These are phyloP conservation scores for Coryphaenoides rupestris DNA, from an alignment of 2,113 vertebrate species.

Conservation along the genomic window DNA sequence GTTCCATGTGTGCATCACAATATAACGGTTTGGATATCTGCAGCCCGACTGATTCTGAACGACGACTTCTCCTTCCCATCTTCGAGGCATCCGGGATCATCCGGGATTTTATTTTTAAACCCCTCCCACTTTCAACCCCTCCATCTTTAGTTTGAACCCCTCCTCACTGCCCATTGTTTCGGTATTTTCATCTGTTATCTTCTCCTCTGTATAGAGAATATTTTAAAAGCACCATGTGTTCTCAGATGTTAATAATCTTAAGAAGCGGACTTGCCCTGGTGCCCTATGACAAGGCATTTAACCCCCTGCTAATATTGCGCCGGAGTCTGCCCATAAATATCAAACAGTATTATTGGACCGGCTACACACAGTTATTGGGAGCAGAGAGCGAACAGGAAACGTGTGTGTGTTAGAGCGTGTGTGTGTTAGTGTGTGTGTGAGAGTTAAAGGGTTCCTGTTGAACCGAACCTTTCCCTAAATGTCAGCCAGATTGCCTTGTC, in stretches of 20 bases:
- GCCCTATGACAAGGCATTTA: slow-evolving; percentile 17
- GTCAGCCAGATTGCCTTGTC: slow-evolving; percentile 50
- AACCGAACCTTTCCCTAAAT: slow-evolving; percentile 60
- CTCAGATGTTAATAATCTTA: neutral
- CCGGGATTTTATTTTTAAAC: too few species aligned
- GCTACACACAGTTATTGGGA: slow-evolving; percentile 9
- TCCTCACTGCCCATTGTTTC: too few species aligned
- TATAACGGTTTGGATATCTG: too few species aligned
- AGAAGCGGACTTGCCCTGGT: slow-evolving; percentile 24
- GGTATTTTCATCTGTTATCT: too few species aligned
- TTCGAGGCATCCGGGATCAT: neutral
- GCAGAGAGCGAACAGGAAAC: neutral
- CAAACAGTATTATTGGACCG: slow-evolving; percentile 7
- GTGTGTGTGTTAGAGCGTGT: neutral
- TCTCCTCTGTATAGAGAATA: neutral
- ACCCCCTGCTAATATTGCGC: slow-evolving; percentile 9
- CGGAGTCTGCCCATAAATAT: slow-evolving; percentile 11
- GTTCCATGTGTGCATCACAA: too few species aligned
- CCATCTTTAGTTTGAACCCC: too few species aligned
- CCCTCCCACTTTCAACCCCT: too few species aligned
- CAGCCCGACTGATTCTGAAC: too few species aligned
- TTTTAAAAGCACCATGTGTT: neutral
- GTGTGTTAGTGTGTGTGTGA: slow-evolving; percentile 17
- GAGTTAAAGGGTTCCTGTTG: slow-evolving; percentile 28
- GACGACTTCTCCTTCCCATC: slow-evolving; percentile 16